Percentiles rank a stretch among this genome's conserved stretches.
These are phyloP conservation scores for Mizuhopecten yessoensis DNA, from an alignment of 1,140 invertebrate genomes.

Conservation along the genomic window DNA sequence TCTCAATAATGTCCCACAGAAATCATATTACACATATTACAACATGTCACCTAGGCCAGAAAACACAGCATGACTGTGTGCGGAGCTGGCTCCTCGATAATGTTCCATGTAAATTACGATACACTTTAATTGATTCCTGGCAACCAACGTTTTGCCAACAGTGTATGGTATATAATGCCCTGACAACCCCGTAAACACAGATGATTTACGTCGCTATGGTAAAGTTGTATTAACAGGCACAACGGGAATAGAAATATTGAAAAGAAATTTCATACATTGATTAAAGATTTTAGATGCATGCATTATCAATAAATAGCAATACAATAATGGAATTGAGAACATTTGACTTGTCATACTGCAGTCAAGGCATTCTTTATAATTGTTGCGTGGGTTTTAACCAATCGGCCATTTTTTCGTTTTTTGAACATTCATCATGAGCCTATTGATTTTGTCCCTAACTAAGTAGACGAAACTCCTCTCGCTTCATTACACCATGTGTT, in stretches of 20 bases:
- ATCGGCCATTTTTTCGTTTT: background rate
- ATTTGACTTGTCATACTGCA: background rate
- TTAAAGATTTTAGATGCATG: conserved; percentile 6
- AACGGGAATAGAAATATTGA: background rate
- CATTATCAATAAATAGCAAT: background rate
- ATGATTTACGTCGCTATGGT: background rate
- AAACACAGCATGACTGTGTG: background rate
- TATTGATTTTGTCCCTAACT: conserved; percentile 25
- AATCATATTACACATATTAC: background rate
- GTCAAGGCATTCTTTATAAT: background rate
- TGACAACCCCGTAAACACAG: background rate
- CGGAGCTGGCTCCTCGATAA: background rate
- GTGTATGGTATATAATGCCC: background rate
- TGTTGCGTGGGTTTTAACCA: background rate
- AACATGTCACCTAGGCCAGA: background rate
- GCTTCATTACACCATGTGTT: background rate
- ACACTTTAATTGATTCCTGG: conserved; percentile 15
- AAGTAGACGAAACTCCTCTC: background rate
- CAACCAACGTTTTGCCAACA: background rate
- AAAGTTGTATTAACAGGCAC: background rate
- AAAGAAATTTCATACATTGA: conserved; percentile 23
- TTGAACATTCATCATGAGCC: background rate
- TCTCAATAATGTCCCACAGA: background rate
- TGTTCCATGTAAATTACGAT: background rate
- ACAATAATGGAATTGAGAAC: background rate